Percentiles rank a stretch among this genome's conserved stretches.
These are phyloP conservation scores for Cheilosia variabilis DNA, from an alignment of 2,888 invertebrate genomes.

Conservation along the genomic window DNA sequence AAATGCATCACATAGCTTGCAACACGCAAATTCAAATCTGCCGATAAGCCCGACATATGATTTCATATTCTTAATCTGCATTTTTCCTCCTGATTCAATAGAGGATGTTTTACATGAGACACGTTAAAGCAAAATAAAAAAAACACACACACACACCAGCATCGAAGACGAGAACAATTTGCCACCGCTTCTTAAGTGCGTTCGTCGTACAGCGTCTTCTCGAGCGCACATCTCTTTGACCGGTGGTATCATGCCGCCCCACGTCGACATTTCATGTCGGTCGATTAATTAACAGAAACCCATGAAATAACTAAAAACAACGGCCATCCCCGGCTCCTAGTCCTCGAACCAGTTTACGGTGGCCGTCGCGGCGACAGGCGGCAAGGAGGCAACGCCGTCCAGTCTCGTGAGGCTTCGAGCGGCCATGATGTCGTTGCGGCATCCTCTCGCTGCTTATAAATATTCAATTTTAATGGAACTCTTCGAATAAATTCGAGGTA, in stretches of 20 bases:
- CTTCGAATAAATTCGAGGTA: conserved; percentile 80
- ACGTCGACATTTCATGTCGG: conserved; percentile 75
- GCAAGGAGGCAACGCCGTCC: conserved; percentile 56
- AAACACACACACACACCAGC: too few species aligned
- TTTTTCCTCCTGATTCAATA: conserved; percentile 50
- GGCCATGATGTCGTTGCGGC: conserved; percentile 69
- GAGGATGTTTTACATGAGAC: conserved; percentile 69
- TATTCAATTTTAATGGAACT: conserved; percentile 80
- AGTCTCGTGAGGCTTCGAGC: conserved; percentile 61
- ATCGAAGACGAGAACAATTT: conserved; percentile 60
- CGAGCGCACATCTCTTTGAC: conserved; percentile 69
- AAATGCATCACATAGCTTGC: conserved; percentile 39
- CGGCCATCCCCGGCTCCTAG: conserved; percentile 35
- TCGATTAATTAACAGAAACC: conserved; percentile 76
- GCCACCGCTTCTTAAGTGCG: conserved; percentile 75
- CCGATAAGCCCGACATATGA: conserved; percentile 66
- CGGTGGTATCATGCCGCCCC: conserved; percentile 68
- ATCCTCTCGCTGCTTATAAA: conserved; percentile 77
- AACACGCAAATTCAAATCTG: conserved; percentile 65
- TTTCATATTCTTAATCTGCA: conserved; percentile 60
- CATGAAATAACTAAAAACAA: conserved; percentile 71
- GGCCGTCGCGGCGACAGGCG: neutral
- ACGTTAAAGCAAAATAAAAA: conserved; percentile 3
- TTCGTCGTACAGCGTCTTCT: conserved; percentile 41
- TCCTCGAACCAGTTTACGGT: conserved; percentile 54